Base-by-base conservation (phyloP, 2,888 invertebrate genomes). In the Conomelus anceps region DNA sequence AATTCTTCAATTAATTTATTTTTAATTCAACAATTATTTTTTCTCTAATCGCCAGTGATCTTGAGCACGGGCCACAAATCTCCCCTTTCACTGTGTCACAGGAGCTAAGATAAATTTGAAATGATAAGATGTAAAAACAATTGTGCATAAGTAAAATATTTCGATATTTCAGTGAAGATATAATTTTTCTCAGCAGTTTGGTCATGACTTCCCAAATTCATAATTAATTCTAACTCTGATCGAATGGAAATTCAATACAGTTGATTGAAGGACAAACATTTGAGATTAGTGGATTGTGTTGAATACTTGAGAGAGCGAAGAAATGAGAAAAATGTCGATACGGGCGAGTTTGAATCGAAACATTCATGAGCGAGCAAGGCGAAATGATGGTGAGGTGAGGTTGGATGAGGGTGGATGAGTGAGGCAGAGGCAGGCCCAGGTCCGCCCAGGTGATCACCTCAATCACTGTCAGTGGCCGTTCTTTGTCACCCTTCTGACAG, bases 401-500 rank as follows among this genome's bases (percentile, higher is more conserved):
- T 11, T 22, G 22, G 85, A 20, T 22, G 85, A 22, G 11, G 85
- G 85, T 23, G 85, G 22, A 6, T 22, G 17, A 3, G 85, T 22
- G 23, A 7, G 4, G 29, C 20, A 23, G 86, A 22, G 86, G 86
- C n/a, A n/a, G n/a, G n/a, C n/a, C n/a, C n/a, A n/a, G 20, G 24
- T 29, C 20, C 86, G 23, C 23, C 85, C 86, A 86, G 86, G 86
- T 86, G 86, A 86, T 86, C 26, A 29, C 86, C 86, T 86, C 86
- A 86, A 86, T 86, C 86, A 86, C 86, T 86, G 86, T 86, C 86
- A 86, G 86, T 86, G 86, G 29, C 11, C 29, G 86, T 86, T 29
- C 86, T 86, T 86, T 86, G 86, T 86, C 86, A 86, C 29, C 86
- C 86, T 86, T 86, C 86, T 86, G 86, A 86, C 86, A 86, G 86